Conservation (phyloP, 2,888 invertebrate species). For the Chrysomela aeneicollis region DNA sequence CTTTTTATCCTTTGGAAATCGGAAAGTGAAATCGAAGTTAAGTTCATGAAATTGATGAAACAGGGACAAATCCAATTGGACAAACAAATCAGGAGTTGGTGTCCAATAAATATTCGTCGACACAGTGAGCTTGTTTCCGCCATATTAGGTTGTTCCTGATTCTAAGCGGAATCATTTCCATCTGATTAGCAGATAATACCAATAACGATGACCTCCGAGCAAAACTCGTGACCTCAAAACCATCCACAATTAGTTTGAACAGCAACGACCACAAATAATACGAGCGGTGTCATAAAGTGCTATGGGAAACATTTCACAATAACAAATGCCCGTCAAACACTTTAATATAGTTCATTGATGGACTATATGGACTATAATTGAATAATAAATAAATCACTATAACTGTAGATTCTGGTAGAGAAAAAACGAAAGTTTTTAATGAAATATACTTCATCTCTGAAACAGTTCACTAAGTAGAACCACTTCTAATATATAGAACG, state of each 20-base stretch:
- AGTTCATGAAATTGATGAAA: too few species aligned
- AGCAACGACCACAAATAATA: not conserved
- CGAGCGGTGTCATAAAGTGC: not conserved
- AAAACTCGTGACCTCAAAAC: not conserved
- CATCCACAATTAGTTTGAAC: not conserved
- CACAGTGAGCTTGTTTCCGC: not conserved
- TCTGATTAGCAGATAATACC: conserved; percentile 1
- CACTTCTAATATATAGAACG: too few species aligned
- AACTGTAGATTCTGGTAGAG: too few species aligned
- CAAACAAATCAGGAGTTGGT: not conserved
- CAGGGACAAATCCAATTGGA: not conserved
- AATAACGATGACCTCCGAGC: not conserved
- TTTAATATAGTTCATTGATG: not conserved
- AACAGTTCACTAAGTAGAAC: too few species aligned
- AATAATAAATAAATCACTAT: not conserved
- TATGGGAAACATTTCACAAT: not conserved
- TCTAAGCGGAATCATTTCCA: not conserved
- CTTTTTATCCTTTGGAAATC: not conserved
- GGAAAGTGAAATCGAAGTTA: not conserved
- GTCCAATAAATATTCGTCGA: not conserved
- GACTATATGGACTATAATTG: too few species aligned
- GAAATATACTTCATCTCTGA: too few species aligned
- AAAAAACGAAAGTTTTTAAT: too few species aligned
- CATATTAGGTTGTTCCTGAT: not conserved
- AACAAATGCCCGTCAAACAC: not conserved